These are phyloP conservation scores for Chelonia mydas DNA, from an alignment of 2,797 vertebrate species.

Conservation along the genomic window DNA sequence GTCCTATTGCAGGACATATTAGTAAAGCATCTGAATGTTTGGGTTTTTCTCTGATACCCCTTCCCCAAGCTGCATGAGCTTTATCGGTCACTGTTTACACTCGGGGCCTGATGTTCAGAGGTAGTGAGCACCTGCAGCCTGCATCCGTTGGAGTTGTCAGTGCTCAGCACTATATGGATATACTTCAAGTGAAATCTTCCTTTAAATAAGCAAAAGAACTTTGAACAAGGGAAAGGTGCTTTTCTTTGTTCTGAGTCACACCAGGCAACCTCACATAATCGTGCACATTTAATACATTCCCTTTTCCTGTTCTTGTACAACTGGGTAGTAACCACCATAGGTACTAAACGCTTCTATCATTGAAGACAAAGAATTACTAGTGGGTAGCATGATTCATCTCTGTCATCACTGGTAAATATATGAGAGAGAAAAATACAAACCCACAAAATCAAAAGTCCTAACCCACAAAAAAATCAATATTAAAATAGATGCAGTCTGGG, in stretches of 20 bases:
- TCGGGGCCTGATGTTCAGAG: background rate
- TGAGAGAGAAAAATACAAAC: background rate
- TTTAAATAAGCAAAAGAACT: background rate
- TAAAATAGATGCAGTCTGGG: slow-evolving; percentile 7
- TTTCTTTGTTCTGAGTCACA: background rate
- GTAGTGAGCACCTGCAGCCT: background rate
- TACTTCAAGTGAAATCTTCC: background rate
- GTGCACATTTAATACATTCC: background rate
- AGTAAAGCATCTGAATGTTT: background rate
- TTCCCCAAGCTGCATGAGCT: background rate
- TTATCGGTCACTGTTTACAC: background rate
- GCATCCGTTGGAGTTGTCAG: background rate
- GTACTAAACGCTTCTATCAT: background rate
- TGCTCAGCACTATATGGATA: background rate
- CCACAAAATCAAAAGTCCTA: background rate
- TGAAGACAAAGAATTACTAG: slow-evolving; percentile 37
- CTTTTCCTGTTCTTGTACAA: background rate
- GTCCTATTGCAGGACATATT: background rate
- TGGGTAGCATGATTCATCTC: slow-evolving; percentile 34
- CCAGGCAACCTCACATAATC: background rate
- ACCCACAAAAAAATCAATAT: background rate
- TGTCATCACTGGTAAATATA: background rate
- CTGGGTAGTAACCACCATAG: background rate
- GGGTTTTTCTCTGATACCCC: background rate
- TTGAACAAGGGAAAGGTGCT: background rate